These are phyloP conservation scores for Odiellus spinosus DNA, from an alignment of 2,888 invertebrate species.

Conservation along the genomic window DNA sequence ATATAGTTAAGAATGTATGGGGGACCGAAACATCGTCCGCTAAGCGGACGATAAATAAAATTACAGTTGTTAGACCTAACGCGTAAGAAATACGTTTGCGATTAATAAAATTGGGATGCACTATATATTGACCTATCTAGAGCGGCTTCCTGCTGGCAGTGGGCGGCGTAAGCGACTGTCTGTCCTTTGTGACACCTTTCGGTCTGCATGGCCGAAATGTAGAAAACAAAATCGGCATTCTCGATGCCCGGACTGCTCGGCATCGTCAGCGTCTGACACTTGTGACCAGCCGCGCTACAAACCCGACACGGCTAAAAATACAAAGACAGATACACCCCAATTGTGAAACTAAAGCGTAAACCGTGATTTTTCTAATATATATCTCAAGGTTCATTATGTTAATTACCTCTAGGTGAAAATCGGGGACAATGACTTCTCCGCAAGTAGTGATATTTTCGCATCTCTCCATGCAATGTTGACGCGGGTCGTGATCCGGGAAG, in stretches of 20 bases:
- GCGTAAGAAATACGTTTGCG: no score
- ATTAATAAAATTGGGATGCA: no score
- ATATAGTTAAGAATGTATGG: no score
- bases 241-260: conserved; percentile 49
- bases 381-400: conserved; percentile 2
- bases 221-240: conserved; percentile 85
- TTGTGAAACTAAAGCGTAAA: no score
- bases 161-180: conserved; percentile 94
- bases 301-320: conserved; percentile 59
- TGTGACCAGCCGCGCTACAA: conserved; percentile 70
- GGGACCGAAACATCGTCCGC: no score
- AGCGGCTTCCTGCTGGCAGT: conserved; percentile 89
- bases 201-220: conserved; percentile 86
- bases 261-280: conserved; percentile 39
- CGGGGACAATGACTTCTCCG: conserved; percentile 86
- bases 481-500: conserved; percentile 13
- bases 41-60: no score
- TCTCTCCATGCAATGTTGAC: conserved; percentile 67
- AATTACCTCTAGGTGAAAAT: conserved; percentile 79
- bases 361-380: not conserved
- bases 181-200: conserved; percentile 76
- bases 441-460: conserved; percentile 78
- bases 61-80: no score
- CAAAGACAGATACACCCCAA: conserved; percentile 1
- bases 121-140: conserved; percentile 52